Percentiles rank a stretch among this genome's conserved stretches.
phyloP scores from a whole-genome alignment of 2,113 vertebrate species.

The Labeo rohita region DNA sequence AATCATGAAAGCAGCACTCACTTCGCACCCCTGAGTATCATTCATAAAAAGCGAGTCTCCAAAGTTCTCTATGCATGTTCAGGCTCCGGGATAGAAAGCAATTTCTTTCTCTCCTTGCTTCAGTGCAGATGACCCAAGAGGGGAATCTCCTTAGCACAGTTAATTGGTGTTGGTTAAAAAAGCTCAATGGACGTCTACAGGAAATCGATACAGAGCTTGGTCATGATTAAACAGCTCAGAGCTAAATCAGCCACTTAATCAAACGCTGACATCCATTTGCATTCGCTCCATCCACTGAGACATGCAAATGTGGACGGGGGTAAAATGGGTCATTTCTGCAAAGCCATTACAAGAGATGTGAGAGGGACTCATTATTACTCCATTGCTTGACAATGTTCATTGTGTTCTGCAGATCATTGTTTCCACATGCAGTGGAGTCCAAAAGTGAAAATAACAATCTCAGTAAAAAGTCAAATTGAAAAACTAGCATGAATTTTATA shows the following conservation, averaged over 20 bases:
- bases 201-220: conserved; percentile 63
- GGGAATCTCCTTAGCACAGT: conserved; percentile 58
- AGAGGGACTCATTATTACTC: neutral
- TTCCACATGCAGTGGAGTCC: neutral
- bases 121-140: conserved; percentile 46
- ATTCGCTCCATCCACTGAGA: conserved; percentile 18
- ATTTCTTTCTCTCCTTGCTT: conserved; percentile 65
- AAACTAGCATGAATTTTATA: neutral
- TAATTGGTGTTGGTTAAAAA: conserved; percentile 68
- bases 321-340: neutral
- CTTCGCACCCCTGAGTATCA: conserved; percentile 30
- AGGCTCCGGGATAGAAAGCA: conserved; percentile 19
- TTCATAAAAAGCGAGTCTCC: conserved; percentile 28
- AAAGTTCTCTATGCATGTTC: conserved; percentile 20
- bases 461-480: neutral
- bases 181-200: conserved; percentile 57
- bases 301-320: conserved; percentile 14
- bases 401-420: neutral
- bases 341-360: conserved; percentile 1
- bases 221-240: conserved; percentile 56
- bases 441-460: neutral
- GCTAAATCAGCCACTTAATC: conserved; percentile 46
- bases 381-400: neutral
- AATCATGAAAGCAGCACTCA: neutral
- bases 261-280: conserved; percentile 43